Conservation (phyloP, 1,140 invertebrate genomes). For the Bombus breviceps region DNA sequence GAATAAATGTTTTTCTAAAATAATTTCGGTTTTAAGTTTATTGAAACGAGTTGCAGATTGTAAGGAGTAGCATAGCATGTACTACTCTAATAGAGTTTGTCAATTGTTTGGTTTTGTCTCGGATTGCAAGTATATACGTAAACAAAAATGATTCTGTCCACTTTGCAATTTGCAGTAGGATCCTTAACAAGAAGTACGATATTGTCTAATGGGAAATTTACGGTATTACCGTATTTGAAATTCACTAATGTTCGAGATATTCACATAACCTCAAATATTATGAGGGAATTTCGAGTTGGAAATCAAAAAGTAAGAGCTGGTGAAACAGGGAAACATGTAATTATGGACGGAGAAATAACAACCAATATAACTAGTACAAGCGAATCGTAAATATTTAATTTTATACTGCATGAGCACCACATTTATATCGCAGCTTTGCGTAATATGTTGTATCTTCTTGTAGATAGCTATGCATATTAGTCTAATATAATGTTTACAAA, state of each 20-base stretch:
- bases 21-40: background rate
- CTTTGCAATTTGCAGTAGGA: background rate
- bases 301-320: rapidly evolving
- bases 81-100: background rate
- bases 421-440: no score
- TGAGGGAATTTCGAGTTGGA: background rate
- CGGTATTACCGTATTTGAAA: background rate
- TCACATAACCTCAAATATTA: slow-evolving; percentile 24
- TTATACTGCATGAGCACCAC: background rate
- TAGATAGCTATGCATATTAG: background rate
- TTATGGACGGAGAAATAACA: background rate
- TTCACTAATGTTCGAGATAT: background rate
- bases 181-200: background rate
- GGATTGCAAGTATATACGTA: background rate
- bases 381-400: background rate
- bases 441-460: background rate
- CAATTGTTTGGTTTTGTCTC: background rate
- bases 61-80: background rate
- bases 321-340: rapidly evolving
- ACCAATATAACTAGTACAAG: rapidly evolving
- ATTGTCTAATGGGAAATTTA: background rate
- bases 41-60: background rate
- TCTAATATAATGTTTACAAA: background rate
- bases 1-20: background rate
- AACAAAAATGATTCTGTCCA: slow-evolving; percentile 4